phyloP scores from a whole-genome alignment of 2,113 vertebrate species.

The Toxotes jaculatrix region DNA sequence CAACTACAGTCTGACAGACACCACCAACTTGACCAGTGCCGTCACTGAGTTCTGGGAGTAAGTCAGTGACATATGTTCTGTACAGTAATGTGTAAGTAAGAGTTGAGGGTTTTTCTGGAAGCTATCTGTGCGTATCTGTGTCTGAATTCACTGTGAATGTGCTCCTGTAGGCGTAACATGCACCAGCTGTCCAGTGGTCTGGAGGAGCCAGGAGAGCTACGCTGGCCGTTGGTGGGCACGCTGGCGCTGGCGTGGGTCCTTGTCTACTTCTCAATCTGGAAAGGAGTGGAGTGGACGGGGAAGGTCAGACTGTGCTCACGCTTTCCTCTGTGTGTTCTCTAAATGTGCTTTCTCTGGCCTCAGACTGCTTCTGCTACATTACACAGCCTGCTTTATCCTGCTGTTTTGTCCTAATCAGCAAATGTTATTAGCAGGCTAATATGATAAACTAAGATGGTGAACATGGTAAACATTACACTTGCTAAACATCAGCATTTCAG shows the following conservation, averaged over 20 bases:
- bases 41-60: constrained; percentile 96
- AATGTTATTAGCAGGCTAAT: neutral
- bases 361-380: neutral
- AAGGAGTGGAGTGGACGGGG: constrained; percentile 94
- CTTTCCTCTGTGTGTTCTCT: neutral
- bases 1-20: constrained; percentile 91
- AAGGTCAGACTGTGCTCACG: constrained; percentile 82
- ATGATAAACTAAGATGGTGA: neutral
- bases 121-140: neutral
- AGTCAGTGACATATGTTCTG: constrained; percentile 53
- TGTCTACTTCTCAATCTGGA: constrained; percentile 97
- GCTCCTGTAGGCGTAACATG: constrained; percentile 88
- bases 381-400: neutral
- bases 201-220: constrained; percentile 88
- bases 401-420: neutral
- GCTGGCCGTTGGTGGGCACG: constrained; percentile 91
- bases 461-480: neutral
- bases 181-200: constrained; percentile 88
- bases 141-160: constrained; percentile 29
- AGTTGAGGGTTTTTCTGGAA: neutral
- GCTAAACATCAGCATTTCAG: neutral
- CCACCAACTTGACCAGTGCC: constrained; percentile 90
- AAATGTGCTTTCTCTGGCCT: neutral
- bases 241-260: constrained; percentile 91
- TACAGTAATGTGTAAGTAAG: neutral